Evolutionary conservation across 1,140 invertebrate species (phyloP).

Genomic region (Diabrotica virgifera): DNA sequence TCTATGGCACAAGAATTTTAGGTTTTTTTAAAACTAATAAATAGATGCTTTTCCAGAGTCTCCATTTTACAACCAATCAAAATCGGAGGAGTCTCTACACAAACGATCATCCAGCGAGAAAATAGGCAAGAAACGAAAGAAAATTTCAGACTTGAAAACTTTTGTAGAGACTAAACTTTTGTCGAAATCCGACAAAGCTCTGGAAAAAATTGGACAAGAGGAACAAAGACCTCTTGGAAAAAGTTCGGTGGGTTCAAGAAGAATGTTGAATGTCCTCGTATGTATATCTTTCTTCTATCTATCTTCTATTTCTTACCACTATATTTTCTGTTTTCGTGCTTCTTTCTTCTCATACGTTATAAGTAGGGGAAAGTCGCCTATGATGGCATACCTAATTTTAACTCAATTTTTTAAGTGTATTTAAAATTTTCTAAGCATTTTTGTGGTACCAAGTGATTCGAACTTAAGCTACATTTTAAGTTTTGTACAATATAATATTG

Average conservation of each 20-base stretch:
- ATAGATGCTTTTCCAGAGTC: conserved; percentile 49
- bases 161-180: conserved; percentile 89
- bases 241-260: conserved; percentile 51
- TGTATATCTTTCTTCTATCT: conserved; percentile 37
- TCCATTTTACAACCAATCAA: conserved; percentile 48
- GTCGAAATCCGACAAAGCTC: conserved; percentile 85
- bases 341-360: conserved; percentile 11
- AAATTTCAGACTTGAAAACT: conserved; percentile 83
- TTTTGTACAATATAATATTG: no score
- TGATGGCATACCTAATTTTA: no score
- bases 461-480: no score
- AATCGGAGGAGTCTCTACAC: conserved; percentile 58
- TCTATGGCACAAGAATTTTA: conserved; percentile 6
- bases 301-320: conserved; percentile 20
- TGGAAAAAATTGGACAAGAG: conserved; percentile 84
- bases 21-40: neutral
- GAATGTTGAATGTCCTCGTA: conserved; percentile 40
- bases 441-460: no score
- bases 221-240: conserved; percentile 59
- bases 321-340: no score
- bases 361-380: conserved; percentile 14
- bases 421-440: no score
- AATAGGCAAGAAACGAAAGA: conserved; percentile 76
- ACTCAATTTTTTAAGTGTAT: no score
- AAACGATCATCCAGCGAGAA: conserved; percentile 74